Conservation (phyloP, 2,888 invertebrate genomes). For the Beris chalybata region DNA sequence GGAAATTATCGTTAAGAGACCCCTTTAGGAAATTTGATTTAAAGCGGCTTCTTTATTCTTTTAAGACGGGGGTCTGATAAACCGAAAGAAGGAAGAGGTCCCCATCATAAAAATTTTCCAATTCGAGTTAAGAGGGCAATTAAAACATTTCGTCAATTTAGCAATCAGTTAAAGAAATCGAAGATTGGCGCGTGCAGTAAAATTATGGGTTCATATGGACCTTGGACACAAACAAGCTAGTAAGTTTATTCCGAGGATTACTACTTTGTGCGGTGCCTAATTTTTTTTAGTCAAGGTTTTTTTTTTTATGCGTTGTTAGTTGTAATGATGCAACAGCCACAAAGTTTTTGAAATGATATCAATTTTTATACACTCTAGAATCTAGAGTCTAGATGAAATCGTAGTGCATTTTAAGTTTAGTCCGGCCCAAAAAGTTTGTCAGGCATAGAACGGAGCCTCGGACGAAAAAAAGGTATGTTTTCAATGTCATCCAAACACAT, state of each 20-base stretch:
- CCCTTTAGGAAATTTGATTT: slow-evolving; percentile 5
- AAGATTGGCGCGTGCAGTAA: not conserved
- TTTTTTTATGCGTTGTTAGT: not conserved
- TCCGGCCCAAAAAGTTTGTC: no score
- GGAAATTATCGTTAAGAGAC: slow-evolving; percentile 14
- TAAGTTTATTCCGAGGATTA: no score
- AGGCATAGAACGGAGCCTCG: no score
- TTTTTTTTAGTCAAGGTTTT: slow-evolving; percentile 1
- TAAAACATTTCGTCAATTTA: slow-evolving; percentile 8
- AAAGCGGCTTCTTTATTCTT: not conserved
- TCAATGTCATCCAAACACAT: no score
- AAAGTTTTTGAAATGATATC: no score
- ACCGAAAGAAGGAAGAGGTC: not conserved
- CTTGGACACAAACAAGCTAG: no score
- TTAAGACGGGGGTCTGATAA: not conserved
- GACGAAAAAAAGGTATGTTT: no score
- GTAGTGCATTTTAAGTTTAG: no score
- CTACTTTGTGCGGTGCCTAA: no score
- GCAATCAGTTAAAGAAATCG: not conserved
- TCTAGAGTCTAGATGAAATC: no score
- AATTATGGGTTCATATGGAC: not conserved
- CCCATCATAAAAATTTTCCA: not conserved
- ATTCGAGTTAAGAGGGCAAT: slow-evolving; percentile 7
- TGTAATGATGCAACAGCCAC: no score
- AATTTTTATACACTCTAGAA: no score